Evolutionary conservation across 2,888 invertebrate genomes (phyloP), one percentile per base, ranked within the genome.

Genomic region (Tubulanus polymorphus): DNA sequence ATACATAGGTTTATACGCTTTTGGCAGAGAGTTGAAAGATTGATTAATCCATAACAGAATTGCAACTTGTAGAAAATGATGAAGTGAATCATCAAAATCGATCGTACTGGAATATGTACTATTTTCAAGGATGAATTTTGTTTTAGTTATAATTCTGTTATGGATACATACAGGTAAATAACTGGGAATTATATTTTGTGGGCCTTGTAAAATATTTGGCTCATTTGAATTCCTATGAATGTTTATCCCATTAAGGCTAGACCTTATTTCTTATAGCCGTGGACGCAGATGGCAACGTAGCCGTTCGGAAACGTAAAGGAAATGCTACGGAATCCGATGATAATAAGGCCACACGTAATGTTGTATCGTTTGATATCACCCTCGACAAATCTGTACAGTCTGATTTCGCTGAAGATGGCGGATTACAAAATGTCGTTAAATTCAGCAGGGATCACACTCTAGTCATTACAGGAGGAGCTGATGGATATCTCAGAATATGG

Each of bases 381-480:
- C 61, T 70, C 47, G 51, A 69, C n/a, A 66, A 68, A 47, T 67
- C 66, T 51, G 70, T 80, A 30, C 68, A 71, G 53, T 78, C 80
- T 50, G 80, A 80, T 64, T 73, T 75, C 70, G 61, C 64, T 50
- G 84, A 83, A 32, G 82, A 85, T 12, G 93, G 93, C 68, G 89
- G 93, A 2, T 81, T 93, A 61, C 93, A 93, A 77, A 86, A 93
- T 75, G 89, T 92, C 55, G 91, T 93, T 15, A 83, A 88, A 52
- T 85, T 92, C 65, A 88, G 88, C 69, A 85, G 85, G 41, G 86
- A 86, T 74, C 87, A 89, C 8, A 87, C 86, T 69, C 74, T 90
- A 27, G 87, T 96, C 86, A 91, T 89, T 0, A 94, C 94, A 0
- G 95, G 93, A 46, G 94, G 95, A 28, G 88, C 89, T 0, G 95